Base-by-base conservation (phyloP, 2,113 vertebrate genomes). In the Ciconia maguari region DNA sequence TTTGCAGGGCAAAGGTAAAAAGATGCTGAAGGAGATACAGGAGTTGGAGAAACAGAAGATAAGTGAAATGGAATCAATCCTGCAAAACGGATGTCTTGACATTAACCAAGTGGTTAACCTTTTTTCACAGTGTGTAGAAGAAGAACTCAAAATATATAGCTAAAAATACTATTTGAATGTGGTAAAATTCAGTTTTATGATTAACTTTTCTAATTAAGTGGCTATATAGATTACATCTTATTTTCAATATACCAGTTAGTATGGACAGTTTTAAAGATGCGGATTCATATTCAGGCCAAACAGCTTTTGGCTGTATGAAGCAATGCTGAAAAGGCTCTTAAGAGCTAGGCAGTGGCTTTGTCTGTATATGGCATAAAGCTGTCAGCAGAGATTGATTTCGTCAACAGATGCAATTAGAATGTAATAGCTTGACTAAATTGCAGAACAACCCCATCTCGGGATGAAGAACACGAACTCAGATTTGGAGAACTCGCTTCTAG, bases 31-130 rank as follows among this genome's bases (percentile, higher is more conserved):
- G 57, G 79, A 94, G 15, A 98, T 99, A 97, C 98, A 96, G 87
- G 94, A 96, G 55, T 83, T 99, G 87, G 99, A 99, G 93, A 98
- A 98, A 94, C 93, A 97, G 89, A 98, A 98, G 66, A 97, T 99
- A 57, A 92, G 86, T 82, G 87, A 98, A 94, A 98, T 99, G 98
- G 99, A 99, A 95, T 78, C 92, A 58, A 46, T 98, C 96, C 98
- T 99, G 79, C 97, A 98, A 68, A 93, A 84, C 0, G 98, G 98
- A 44, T 80, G 96, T 92, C 90, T 97, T 17, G 97, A 99, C 29
- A 17, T 87, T 26, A 98, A 98, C 54, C 80, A 97, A 92, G 87
- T 96, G 41, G 98, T 97, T 66, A 94, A 98, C 97, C 98, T 99
- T 58, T 99, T 99, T 95, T 54, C 98, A 87, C 89, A 94, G 22